Evolutionary conservation across 2,113 vertebrate species (phyloP), one percentile per base, ranked within the genome.

Genomic region (Lynx canadensis): DNA sequence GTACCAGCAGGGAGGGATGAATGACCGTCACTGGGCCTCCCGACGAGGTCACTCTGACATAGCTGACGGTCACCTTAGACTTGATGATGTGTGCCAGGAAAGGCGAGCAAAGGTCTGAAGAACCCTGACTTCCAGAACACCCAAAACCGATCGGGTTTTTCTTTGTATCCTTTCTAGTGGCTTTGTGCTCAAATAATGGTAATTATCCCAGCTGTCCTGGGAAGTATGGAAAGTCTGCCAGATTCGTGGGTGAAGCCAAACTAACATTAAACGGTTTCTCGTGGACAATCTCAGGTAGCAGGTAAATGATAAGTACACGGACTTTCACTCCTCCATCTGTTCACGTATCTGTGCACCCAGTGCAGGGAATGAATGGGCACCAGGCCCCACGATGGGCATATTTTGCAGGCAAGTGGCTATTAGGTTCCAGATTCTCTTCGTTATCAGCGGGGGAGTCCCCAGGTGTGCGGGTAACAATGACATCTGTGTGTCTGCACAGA

Each of bases 221-320:
- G 45, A 29, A 36, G 74, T 9, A 9, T 7, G n/a, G 74, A 19
- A 19, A 66, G 31, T 79, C 88, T 8, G 57, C 57, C 5, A 14
- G 88, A 8, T 5, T 29, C n/a, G 7, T 38, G 12, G 89, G 27
- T 5, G n/a, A 55, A 33, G 63, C 78, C 78, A 38, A n/a, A 69
- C n/a, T 15, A 33, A 29, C 16, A 29, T 1, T 3, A 13, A 41
- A 52, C 12, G 21, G 86, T 18, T 57, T 41, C 60, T 66, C 33
- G 0, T 0, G 0, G 41, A 52, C 45, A 14, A 21, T 31, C 57
- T 52, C 76, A 38, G 48, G 63, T 11, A 36, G 11, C 7, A 23
- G 65, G 89, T 2, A 23, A 11, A n/a, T 38, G n/a, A 38, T 27
- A n/a, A 4, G 21, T 36, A 71, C 36, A 25, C 29, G 57, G 79